Conservation (phyloP, 2,888 invertebrate genomes). For the Harpalus rubripes region DNA sequence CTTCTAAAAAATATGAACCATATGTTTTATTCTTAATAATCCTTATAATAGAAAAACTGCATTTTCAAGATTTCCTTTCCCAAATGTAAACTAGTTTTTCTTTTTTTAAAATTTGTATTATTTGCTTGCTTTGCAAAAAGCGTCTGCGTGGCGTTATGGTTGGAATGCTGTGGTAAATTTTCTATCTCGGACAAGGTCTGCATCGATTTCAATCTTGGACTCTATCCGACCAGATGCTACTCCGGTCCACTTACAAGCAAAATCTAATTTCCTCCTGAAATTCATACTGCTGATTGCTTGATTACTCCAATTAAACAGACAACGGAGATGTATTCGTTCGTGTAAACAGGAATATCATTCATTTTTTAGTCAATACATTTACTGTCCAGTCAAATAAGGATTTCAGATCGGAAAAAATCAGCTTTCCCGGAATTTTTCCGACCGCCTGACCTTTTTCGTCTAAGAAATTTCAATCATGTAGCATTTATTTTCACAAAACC, state of each 20-base stretch:
- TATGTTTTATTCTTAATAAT: slow-evolving; percentile 1
- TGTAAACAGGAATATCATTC: background rate
- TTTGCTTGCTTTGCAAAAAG: background rate
- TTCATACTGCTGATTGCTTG: background rate
- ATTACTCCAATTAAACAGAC: background rate
- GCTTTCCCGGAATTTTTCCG: too few species aligned
- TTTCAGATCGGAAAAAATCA: too few species aligned
- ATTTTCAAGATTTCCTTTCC: background rate
- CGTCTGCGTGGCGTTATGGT: background rate
- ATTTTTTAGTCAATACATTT: too few species aligned
- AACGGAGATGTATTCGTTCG: background rate
- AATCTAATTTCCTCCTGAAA: slow-evolving; percentile 14
- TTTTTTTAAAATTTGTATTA: background rate
- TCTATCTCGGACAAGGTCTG: background rate
- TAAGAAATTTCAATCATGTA: too few species aligned
- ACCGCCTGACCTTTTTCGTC: too few species aligned
- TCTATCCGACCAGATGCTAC: slow-evolving; percentile 8
- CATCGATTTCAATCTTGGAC: slow-evolving; percentile 11
- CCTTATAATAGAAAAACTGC: background rate
- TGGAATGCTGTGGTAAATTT: background rate
- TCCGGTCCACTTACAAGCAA: slow-evolving; percentile 1
- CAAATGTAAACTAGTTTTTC: background rate
- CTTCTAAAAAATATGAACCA: too few species aligned
- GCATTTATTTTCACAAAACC: background rate
- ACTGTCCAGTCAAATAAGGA: too few species aligned